Evolutionary conservation across 2,888 invertebrate genomes (phyloP), one percentile per base, ranked within the genome.

Genomic region (Lycocerus yunnanus): DNA sequence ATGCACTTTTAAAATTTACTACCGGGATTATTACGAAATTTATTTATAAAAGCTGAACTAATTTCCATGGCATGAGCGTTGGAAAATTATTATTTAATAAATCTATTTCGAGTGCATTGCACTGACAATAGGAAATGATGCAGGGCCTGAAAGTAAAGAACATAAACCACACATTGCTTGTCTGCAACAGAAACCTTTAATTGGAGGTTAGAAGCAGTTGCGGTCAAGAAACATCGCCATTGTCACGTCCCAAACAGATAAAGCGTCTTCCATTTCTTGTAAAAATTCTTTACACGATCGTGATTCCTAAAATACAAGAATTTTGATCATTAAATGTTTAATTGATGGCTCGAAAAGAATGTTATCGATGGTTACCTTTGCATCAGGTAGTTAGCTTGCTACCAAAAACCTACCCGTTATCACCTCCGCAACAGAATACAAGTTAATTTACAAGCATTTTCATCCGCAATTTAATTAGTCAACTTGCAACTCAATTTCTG

Each of bases 181-280:
- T 77, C 78, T 71, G 77, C 79, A 77, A 74, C 81, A 80, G 79
- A 79, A 77, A 78, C 79, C 80, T 80, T 81, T 81, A 81, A 81
- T 81, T 81, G 80, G 79, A 80, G 80, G 81, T 80, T 81, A 75
- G 79, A 79, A 79, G 78, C 78, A 71, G 78, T 80, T 78, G 79
- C 76, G 79, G 78, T 74, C 79, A 78, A 77, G 81, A 80, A 81
- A 81, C 79, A 76, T 78, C 76, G 80, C 81, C 80, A 81, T 82
- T 81, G 82, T 82, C 82, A 82, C 83, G 82, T 83, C 81, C 78
- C 75, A 76, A 80, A 78, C 83, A 81, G 81, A 82, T 81, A 80
- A 78, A 74, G 77, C 72, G 69, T 73, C 73, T 69, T 72, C 20
- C 21, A 73, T 11, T 14, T 15, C 13, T 13, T 16, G 21, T 27